Conservation (phyloP, 2,888 invertebrate genomes). For the Cheilosia variabilis region DNA sequence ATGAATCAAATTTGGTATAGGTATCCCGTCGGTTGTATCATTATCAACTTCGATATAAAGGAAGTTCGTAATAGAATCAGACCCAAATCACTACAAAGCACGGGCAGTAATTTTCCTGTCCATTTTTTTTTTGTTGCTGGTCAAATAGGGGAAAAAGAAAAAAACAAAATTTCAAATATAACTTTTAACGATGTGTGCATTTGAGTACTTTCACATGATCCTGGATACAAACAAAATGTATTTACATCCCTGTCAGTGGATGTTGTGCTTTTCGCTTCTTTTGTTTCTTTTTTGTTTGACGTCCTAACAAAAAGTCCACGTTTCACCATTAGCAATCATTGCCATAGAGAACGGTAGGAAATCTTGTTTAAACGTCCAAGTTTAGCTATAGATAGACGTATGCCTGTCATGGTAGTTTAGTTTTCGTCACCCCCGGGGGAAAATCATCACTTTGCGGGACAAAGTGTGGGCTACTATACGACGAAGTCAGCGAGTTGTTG, state of each 20-base stretch:
- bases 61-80: constrained; percentile 44
- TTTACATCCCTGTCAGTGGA: constrained; percentile 33
- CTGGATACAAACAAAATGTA: constrained; percentile 17
- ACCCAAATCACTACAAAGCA: constrained; percentile 10
- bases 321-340: constrained; percentile 45
- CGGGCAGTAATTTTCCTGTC: not conserved
- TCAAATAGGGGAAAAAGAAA: constrained; percentile 1
- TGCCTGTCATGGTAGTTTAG: constrained; percentile 19
- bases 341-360: constrained; percentile 16
- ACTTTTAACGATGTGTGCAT: constrained; percentile 66
- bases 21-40: not conserved
- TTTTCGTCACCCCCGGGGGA: not conserved
- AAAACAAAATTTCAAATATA: constrained; percentile 10
- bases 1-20: constrained; percentile 1
- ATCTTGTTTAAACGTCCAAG: constrained; percentile 32
- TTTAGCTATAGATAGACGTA: constrained; percentile 12
- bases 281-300: not conserved
- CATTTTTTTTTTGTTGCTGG: not conserved
- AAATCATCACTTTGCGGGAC: constrained; percentile 3
- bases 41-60: constrained; percentile 9
- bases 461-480: constrained; percentile 30
- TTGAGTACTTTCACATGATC: constrained; percentile 3
- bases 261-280: not conserved
- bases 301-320: constrained; percentile 1
- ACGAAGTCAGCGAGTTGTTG: constrained; percentile 57